Percentiles rank a stretch among this genome's conserved stretches.
These are phyloP conservation scores for Meloidogyne exigua DNA, from an alignment of 1,140 invertebrate genomes.

Conservation along the genomic window DNA sequence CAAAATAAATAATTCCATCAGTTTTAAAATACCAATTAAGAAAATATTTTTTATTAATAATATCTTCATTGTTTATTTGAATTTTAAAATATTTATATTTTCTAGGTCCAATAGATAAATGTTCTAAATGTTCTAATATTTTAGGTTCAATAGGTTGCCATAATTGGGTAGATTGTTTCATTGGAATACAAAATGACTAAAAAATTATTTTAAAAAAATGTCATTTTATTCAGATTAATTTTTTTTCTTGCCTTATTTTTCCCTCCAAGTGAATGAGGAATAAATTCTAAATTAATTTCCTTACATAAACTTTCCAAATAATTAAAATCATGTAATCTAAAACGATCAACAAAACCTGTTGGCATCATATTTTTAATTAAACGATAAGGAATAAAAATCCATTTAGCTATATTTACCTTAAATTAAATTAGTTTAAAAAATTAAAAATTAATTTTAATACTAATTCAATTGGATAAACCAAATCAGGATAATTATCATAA, in stretches of 20 bases:
- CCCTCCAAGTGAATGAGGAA: constrained; percentile 56
- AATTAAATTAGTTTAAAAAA: neutral
- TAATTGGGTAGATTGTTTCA: constrained; percentile 40
- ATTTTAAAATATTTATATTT: constrained; percentile 49
- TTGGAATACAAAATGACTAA: constrained; percentile 53
- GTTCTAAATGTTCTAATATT: constrained; percentile 47
- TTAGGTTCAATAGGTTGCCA: constrained; percentile 47
- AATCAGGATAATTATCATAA: constrained; percentile 63
- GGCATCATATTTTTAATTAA: constrained; percentile 60
- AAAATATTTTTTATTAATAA: constrained; percentile 16
- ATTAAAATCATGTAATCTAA: constrained; percentile 59
- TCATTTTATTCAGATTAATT: too few species aligned
- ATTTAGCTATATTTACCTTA: constrained; percentile 59
- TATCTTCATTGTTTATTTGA: constrained; percentile 38
- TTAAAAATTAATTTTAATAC: constrained; percentile 27
- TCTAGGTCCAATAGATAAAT: constrained; percentile 48
- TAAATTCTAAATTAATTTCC: constrained; percentile 57
- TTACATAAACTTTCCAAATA: constrained; percentile 47
- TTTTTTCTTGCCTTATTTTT: constrained; percentile 47
- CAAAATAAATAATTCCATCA: constrained; percentile 61
- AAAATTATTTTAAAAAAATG: constrained; percentile 33
- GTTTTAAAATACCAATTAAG: constrained; percentile 61
- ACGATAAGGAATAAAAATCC: constrained; percentile 60
- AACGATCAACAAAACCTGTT: constrained; percentile 59
- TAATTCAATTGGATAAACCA: constrained; percentile 61